A percentile compares a stretch with the other conserved stretches of the same genome.
phyloP scores from a whole-genome alignment of 2,113 vertebrate species.

The Drymodes brunneopygia region DNA sequence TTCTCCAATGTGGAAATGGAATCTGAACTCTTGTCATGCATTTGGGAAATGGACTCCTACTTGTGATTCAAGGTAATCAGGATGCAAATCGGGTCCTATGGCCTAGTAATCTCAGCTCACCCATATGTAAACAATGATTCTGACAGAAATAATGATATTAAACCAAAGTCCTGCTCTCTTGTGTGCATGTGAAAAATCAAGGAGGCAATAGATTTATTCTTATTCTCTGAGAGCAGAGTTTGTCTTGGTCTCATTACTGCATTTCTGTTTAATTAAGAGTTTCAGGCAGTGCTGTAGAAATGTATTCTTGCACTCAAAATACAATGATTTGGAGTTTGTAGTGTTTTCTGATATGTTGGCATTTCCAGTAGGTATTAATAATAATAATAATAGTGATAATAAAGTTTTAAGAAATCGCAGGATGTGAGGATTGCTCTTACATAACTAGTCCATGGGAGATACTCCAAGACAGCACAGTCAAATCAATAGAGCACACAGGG shows the following conservation, averaged over 20 bases:
- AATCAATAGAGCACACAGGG: background rate
- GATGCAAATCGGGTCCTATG: background rate
- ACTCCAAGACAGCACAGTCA: background rate
- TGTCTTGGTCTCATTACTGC: background rate
- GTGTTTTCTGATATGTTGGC: background rate
- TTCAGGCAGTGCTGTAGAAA: background rate
- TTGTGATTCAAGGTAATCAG: background rate
- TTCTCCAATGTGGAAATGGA: background rate
- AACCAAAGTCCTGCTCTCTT: background rate
- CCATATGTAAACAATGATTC: background rate
- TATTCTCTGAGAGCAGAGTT: background rate
- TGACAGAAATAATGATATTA: background rate
- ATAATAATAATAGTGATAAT: too few relatives aligned
- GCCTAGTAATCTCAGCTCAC: background rate
- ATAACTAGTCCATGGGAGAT: background rate
- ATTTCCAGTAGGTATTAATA: background rate
- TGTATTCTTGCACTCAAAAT: background rate
- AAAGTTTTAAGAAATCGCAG: background rate
- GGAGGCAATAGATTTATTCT: background rate
- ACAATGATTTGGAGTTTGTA: background rate
- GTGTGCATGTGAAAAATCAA: background rate
- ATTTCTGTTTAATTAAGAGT: background rate
- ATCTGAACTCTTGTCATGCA: background rate
- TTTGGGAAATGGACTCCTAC: background rate
- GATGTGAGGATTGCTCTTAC: background rate